Evolutionary conservation across 1,140 invertebrate species (phyloP).

Genomic region (Lasioglossum baleicum): DNA sequence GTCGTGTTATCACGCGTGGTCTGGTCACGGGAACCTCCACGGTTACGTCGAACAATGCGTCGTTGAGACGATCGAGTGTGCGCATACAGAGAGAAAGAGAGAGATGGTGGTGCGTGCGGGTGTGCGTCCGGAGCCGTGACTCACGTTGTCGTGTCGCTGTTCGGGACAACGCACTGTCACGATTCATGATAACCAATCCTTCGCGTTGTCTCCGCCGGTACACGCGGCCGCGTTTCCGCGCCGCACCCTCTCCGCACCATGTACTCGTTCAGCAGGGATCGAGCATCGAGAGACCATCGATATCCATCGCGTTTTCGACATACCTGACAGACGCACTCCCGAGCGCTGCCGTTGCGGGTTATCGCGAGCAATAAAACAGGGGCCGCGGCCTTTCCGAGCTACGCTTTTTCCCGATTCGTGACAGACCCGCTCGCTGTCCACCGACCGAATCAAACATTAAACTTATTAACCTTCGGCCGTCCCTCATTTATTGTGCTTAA

Average conservation of each 20-base stretch:
- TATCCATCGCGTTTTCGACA: conserved; percentile 53
- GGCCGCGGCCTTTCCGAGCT: not conserved
- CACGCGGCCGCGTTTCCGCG: conserved; percentile 42
- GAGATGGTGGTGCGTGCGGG: too few relatives aligned
- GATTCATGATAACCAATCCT: conserved; percentile 40
- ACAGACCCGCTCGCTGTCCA: not conserved
- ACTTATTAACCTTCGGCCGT: too few relatives aligned
- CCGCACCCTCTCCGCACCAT: not conserved
- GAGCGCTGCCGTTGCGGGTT: conserved; percentile 10
- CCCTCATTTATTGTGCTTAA: too few relatives aligned
- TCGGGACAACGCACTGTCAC: conserved; percentile 40
- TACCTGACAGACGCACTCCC: conserved; percentile 46
- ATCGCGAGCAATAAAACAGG: not conserved
- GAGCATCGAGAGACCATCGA: conserved; percentile 63
- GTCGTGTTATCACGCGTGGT: conserved; percentile 31
- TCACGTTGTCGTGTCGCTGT: conserved; percentile 44
- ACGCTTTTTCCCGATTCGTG: not conserved
- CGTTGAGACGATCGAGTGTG: conserved; percentile 28
- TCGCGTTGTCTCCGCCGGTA: conserved; percentile 42
- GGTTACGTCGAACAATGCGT: conserved; percentile 22
- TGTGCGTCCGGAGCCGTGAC: not conserved
- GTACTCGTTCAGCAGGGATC: conserved; percentile 49
- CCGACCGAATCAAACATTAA: too few relatives aligned
- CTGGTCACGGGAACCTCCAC: conserved; percentile 22
- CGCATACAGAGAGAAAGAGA: too few relatives aligned